phyloP scores from a whole-genome alignment of 1,140 invertebrate species.

The Cydia amplana region DNA sequence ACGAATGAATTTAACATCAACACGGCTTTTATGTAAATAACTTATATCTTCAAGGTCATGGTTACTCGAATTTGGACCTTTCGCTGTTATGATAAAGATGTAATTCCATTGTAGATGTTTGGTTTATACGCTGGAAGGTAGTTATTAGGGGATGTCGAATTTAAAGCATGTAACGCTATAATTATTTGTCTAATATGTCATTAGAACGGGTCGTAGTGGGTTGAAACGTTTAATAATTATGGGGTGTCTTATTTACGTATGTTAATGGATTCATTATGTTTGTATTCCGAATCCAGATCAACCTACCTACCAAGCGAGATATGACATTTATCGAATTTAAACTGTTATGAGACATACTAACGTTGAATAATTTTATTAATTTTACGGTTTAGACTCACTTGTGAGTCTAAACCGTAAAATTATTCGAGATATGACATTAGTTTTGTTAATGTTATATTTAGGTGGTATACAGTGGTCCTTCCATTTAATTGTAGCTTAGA shows the following conservation, averaged over 20 bases:
- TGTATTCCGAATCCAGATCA: no score
- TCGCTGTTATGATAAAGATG: background rate
- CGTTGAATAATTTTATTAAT: no score
- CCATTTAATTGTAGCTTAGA: no score
- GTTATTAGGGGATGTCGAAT: background rate
- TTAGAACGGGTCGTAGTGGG: background rate
- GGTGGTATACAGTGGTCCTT: no score
- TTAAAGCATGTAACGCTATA: background rate
- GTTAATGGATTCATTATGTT: background rate
- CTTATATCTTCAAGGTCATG: background rate
- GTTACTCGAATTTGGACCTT: background rate
- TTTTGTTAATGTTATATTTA: no score
- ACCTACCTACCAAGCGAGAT: no score
- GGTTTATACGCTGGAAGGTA: background rate
- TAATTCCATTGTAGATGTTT: background rate
- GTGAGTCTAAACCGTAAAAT: no score
- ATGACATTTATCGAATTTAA: no score
- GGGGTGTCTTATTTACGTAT: background rate
- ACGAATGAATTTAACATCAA: conserved; percentile 17
- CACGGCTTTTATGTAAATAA: conserved; percentile 5
- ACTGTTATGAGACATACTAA: no score
- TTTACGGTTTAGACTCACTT: no score
- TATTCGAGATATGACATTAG: no score
- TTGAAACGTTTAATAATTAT: background rate
- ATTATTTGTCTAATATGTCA: background rate